Conservation (phyloP, 2,888 invertebrate species). For the Microctonus hyperodae region DNA sequence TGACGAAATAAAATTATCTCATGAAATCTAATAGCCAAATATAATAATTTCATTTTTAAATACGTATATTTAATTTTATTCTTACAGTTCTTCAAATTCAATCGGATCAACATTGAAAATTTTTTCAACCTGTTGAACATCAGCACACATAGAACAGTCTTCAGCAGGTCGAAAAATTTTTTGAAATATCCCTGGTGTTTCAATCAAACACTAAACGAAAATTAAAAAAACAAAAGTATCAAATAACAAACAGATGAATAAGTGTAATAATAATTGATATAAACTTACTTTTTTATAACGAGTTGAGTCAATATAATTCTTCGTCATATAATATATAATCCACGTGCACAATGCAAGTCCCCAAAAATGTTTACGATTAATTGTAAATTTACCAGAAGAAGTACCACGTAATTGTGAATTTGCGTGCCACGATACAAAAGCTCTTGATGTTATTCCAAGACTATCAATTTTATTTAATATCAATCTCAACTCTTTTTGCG, state of each 20-base stretch:
- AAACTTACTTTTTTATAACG: slow-evolving; percentile 33
- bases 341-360: slow-evolving; percentile 39
- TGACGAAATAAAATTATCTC: not conserved
- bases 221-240: not conserved
- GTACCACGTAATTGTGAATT: slow-evolving; percentile 37
- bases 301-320: slow-evolving; percentile 35
- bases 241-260: slow-evolving; percentile 9
- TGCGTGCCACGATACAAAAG: slow-evolving; percentile 37
- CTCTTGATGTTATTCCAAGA: slow-evolving; percentile 33
- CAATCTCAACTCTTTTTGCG: slow-evolving; percentile 45
- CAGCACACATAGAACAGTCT: slow-evolving; percentile 79
- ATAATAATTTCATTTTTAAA: not conserved
- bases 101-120: slow-evolving; percentile 72
- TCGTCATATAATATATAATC: slow-evolving; percentile 37
- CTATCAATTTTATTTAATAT: slow-evolving; percentile 46
- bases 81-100: slow-evolving; percentile 75
- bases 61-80: not conserved
- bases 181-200: slow-evolving; percentile 49
- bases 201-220: slow-evolving; percentile 51
- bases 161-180: slow-evolving; percentile 77
- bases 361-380: slow-evolving; percentile 39
- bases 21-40: not conserved
- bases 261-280: not conserved
- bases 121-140: slow-evolving; percentile 71
- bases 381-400: slow-evolving; percentile 25